These are phyloP conservation scores for Koerneria pararmatus DNA, from an alignment of 2,888 invertebrate species.

Conservation along the genomic window DNA sequence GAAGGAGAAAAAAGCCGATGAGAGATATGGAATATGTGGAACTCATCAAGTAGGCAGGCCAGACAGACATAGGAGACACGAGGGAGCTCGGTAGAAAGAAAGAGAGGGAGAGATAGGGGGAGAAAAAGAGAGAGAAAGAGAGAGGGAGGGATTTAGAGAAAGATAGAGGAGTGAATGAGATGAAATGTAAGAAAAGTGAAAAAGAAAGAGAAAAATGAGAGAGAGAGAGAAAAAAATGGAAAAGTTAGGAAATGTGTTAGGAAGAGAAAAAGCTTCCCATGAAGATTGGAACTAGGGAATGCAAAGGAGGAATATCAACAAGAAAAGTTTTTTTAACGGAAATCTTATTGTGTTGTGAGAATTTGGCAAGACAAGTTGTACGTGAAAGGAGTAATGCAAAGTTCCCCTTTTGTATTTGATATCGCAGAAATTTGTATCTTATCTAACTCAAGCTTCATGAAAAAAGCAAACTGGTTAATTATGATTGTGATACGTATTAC, in stretches of 20 bases:
- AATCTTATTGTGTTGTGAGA: neutral
- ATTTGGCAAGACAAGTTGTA: slow-evolving; percentile 11
- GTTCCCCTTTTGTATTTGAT: no score
- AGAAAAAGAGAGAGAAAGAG: slow-evolving; percentile 19
- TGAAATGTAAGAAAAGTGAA: slow-evolving; percentile 10
- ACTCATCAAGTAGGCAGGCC: no score
- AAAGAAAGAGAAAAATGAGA: slow-evolving; percentile 1
- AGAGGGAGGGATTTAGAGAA: slow-evolving; percentile 16
- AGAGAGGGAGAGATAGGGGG: slow-evolving; percentile 6
- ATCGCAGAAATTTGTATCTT: no score
- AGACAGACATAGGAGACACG: no score
- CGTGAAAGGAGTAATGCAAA: no score
- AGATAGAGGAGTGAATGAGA: slow-evolving; percentile 20
- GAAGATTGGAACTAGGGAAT: slow-evolving; percentile 5
- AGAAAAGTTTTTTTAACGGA: neutral
- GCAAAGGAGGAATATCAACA: slow-evolving; percentile 5
- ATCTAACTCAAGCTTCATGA: no score
- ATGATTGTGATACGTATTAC: no score
- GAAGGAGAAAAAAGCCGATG: no score
- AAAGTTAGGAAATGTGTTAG: slow-evolving; percentile 1
- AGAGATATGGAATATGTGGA: no score
- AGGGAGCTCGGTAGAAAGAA: neutral
- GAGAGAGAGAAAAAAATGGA: slow-evolving; percentile 15
- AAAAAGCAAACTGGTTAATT: no score
- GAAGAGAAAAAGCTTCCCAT: no score